Conservation (phyloP, 2,888 invertebrate genomes). For the Deilephila porcellus region DNA sequence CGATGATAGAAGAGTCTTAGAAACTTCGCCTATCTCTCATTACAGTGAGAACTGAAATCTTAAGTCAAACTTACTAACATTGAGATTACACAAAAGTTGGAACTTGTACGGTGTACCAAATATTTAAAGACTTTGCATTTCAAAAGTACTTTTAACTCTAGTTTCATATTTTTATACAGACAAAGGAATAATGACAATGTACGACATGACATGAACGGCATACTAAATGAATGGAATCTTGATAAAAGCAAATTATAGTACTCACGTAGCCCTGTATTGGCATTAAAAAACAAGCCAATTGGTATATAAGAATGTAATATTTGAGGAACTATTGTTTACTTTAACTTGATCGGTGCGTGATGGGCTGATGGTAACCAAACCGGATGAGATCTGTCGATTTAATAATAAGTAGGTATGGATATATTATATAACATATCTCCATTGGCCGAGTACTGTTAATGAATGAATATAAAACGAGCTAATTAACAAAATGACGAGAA, state of each 20-base stretch:
- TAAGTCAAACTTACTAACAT: not conserved
- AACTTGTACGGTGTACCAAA: not conserved
- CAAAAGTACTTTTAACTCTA: not conserved
- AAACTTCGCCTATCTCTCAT: not conserved
- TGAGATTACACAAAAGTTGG: not conserved
- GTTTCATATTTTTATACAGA: not conserved
- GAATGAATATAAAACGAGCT: too few species aligned
- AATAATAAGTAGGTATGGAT: too few species aligned
- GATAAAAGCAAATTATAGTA: not conserved
- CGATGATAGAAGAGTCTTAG: not conserved
- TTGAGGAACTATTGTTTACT: too few species aligned
- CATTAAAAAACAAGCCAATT: too few species aligned
- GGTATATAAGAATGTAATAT: too few species aligned
- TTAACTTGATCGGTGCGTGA: too few species aligned
- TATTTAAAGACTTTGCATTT: not conserved
- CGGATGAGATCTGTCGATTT: too few species aligned
- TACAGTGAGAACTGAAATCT: not conserved
- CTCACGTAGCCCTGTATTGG: not conserved
- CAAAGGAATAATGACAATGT: not conserved
- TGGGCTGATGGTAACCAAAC: too few species aligned
- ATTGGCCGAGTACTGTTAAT: too few species aligned
- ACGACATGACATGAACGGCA: not conserved
- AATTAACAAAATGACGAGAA: too few species aligned
- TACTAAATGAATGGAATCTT: constrained; percentile 15
- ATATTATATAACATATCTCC: too few species aligned